Conservation (phyloP, 2,888 invertebrate species). For the Auanema freiburgensis region DNA sequence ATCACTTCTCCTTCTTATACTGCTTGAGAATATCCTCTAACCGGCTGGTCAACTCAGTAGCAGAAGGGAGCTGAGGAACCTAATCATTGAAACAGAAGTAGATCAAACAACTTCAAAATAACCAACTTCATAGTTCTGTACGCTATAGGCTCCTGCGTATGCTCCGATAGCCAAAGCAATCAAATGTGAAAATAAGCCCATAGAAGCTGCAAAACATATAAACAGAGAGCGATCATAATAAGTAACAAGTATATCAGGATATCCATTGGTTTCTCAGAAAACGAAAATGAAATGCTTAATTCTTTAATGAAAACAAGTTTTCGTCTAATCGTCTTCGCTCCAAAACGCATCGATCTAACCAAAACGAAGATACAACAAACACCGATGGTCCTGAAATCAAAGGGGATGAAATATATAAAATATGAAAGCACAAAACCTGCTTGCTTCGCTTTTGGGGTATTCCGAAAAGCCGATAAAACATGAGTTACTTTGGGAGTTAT, state of each 20-base stretch:
- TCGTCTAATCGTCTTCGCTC: constrained; percentile 7
- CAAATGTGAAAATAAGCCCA: neutral
- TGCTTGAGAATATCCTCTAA: neutral
- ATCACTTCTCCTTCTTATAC: neutral
- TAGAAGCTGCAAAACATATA: too few species aligned
- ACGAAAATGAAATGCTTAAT: too few species aligned
- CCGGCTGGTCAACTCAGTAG: neutral
- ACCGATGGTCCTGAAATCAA: constrained; percentile 7
- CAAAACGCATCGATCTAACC: constrained; percentile 10
- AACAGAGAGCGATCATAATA: too few species aligned
- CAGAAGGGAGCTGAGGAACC: neutral
- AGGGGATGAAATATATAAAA: neutral
- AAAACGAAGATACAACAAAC: constrained; percentile 5
- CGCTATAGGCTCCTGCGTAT: constrained; percentile 42
- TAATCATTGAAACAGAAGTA: neutral
- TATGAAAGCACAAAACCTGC: too few species aligned
- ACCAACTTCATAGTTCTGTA: constrained; percentile 21
- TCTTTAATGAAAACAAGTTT: neutral
- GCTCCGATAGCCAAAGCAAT: neutral
- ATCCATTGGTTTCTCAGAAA: too few species aligned
- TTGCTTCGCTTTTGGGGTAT: constrained; percentile 14
- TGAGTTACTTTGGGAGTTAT: constrained; percentile 2
- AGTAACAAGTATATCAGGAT: too few species aligned
- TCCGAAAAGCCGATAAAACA: constrained; percentile 10
- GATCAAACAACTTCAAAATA: neutral